Evolutionary conservation across 2,888 invertebrate genomes (phyloP).

Genomic region (Mimumesa dahlbomi): DNA sequence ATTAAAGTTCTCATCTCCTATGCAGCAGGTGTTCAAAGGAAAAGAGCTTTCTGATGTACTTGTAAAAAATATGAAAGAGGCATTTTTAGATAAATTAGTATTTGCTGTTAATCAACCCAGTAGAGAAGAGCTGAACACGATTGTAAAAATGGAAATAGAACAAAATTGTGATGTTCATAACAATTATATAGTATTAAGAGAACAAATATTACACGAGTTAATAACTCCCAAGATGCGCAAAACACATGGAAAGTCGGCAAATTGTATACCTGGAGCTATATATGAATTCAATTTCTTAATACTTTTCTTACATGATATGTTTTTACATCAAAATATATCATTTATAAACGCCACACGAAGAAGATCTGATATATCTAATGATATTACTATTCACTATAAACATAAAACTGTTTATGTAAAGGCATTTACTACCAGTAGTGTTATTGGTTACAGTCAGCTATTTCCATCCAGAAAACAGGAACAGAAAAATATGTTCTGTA

Average conservation of each 20-base stretch:
- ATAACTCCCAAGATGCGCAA: constrained; percentile 49
- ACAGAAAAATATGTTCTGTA: constrained; percentile 4
- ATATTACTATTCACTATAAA: constrained; percentile 12
- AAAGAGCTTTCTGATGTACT: constrained; percentile 51
- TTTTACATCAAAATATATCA: constrained; percentile 55
- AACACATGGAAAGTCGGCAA: constrained; percentile 41
- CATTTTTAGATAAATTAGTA: constrained; percentile 63
- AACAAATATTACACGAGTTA: constrained; percentile 55
- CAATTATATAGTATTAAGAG: constrained; percentile 59
- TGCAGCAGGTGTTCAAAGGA: constrained; percentile 57
- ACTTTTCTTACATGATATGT: constrained; percentile 61
- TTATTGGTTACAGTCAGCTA: constrained; percentile 16
- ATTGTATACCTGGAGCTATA: constrained; percentile 30
- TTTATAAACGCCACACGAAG: constrained; percentile 47
- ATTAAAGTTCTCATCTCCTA: constrained; percentile 60
- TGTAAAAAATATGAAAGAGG: constrained; percentile 54
- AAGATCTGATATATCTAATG: neutral
- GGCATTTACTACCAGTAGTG: constrained; percentile 2
- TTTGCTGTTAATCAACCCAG: constrained; percentile 46
- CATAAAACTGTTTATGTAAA: constrained; percentile 14
- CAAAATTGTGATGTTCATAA: constrained; percentile 34
- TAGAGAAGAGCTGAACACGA: constrained; percentile 62
- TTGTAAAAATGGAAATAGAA: constrained; percentile 64
- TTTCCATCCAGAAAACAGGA: neutral
- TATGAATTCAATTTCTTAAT: constrained; percentile 55